Evolutionary conservation across 1,140 invertebrate species (phyloP).

Genomic region (Brachionus calyciflorus): DNA sequence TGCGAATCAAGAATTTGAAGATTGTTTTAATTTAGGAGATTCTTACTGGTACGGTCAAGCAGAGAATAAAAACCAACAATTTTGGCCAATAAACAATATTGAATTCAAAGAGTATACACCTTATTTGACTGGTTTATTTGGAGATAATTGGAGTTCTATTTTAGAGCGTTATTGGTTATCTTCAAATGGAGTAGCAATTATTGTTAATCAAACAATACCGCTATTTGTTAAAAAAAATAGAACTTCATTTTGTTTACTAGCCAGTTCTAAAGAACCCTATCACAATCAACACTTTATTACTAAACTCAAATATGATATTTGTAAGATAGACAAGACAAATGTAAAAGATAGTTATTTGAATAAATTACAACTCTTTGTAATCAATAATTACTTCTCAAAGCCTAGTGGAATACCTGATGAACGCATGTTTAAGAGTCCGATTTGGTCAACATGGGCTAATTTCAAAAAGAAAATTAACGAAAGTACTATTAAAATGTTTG

Average conservation of each 20-base stretch:
- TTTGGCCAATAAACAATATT: constrained; percentile 41
- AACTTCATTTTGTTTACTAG: constrained; percentile 11
- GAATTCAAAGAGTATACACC: constrained; percentile 21
- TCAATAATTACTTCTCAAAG: constrained; percentile 42
- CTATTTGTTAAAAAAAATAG: constrained; percentile 53
- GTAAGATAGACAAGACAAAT: constrained; percentile 4
- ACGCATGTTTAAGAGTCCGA: constrained; percentile 71
- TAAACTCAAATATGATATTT: constrained; percentile 42
- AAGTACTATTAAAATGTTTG: constrained; percentile 65
- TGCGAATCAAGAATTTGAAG: constrained; percentile 21
- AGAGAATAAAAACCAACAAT: constrained; percentile 28
- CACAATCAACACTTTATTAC: constrained; percentile 20
- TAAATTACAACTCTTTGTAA: constrained; percentile 33
- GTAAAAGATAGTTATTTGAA: constrained; percentile 26
- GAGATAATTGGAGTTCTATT: constrained; percentile 46
- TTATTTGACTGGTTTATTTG: constrained; percentile 41
- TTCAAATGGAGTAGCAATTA: constrained; percentile 53
- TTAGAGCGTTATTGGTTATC: constrained; percentile 55
- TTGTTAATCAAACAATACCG: constrained; percentile 52
- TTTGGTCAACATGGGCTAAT: constrained; percentile 87
- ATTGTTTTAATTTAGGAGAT: constrained; percentile 32
- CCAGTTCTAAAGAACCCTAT: constrained; percentile 48
- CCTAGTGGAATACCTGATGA: constrained; percentile 67
- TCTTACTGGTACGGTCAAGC: constrained; percentile 27
- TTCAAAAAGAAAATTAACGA: constrained; percentile 72